Percentiles rank a stretch among this genome's conserved stretches.
phyloP scores from a whole-genome alignment of 2,888 invertebrate species.

The Crioceris asparagi region DNA sequence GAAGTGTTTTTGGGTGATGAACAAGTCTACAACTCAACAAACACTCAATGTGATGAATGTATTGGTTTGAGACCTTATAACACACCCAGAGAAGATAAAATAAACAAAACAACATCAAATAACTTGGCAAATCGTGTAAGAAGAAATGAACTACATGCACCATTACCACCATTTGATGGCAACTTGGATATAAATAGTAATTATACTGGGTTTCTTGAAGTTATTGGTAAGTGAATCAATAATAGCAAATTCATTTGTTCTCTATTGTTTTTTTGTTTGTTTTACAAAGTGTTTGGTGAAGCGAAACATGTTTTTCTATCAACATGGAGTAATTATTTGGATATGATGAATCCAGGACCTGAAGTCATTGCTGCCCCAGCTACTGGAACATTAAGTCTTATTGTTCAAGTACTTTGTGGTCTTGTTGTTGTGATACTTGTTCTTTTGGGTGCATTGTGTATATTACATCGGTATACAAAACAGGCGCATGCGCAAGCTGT shows the following conservation, averaged over 20 bases:
- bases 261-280: too few species aligned
- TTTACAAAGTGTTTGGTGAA: conserved; percentile 40
- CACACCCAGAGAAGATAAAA: conserved; percentile 27
- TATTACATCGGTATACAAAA: conserved; percentile 54
- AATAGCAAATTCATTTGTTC: too few species aligned
- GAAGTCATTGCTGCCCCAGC: conserved; percentile 37
- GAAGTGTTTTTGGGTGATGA: conserved; percentile 69
- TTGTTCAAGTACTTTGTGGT: conserved; percentile 58
- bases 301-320: conserved; percentile 40
- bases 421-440: conserved; percentile 52
- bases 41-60: conserved; percentile 40
- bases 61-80: conserved; percentile 41
- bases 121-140: conserved; percentile 26
- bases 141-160: conserved; percentile 30
- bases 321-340: conserved; percentile 67
- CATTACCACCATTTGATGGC: conserved; percentile 54
- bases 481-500: conserved; percentile 55
- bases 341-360: conserved; percentile 61
- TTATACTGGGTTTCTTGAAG: conserved; percentile 78
- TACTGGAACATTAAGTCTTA: conserved; percentile 44
- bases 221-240: conserved; percentile 48
- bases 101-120: conserved; percentile 17
- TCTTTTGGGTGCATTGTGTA: conserved; percentile 50
- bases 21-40: conserved; percentile 33
- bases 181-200: conserved; percentile 63